phyloP scores from a whole-genome alignment of 2,888 invertebrate species.

The Drosophila fungiperda region DNA sequence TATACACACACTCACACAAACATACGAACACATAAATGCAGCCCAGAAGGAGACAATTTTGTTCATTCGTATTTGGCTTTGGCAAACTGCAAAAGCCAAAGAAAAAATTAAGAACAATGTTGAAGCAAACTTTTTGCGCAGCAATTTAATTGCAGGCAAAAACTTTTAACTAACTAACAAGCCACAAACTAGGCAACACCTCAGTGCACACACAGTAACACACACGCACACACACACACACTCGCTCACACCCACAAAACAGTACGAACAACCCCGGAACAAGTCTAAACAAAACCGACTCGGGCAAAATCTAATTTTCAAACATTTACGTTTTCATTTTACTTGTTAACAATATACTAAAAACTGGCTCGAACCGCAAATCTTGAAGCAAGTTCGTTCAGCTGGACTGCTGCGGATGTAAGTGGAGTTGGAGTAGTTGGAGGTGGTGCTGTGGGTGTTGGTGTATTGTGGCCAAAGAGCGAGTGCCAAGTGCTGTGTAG shows the following conservation, averaged over 20 bases:
- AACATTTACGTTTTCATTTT: constrained; percentile 81
- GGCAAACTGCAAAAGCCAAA: constrained; percentile 68
- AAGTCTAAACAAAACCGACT: constrained; percentile 71
- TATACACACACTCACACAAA: constrained; percentile 27
- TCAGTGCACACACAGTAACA: constrained; percentile 64
- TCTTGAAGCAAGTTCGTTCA: constrained; percentile 43
- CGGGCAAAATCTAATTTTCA: constrained; percentile 76
- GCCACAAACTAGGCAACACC: constrained; percentile 78
- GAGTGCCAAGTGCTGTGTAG: constrained; percentile 17
- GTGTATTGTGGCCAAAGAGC: constrained; percentile 15
- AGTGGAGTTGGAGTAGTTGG: background rate
- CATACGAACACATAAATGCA: constrained; percentile 6
- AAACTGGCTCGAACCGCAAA: constrained; percentile 49
- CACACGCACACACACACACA: constrained; percentile 22
- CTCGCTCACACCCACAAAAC: constrained; percentile 18
- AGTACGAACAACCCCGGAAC: constrained; percentile 13
- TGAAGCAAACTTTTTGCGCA: constrained; percentile 75
- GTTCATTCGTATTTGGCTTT: constrained; percentile 77
- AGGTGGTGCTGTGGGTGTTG: background rate
- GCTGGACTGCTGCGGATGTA: background rate
- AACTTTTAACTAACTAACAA: constrained; percentile 80
- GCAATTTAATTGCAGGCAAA: constrained; percentile 80
- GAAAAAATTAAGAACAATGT: constrained; percentile 77
- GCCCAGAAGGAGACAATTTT: constrained; percentile 61
- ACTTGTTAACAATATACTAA: constrained; percentile 75